Evolutionary conservation across 2,797 vertebrate genomes (phyloP).

Genomic region (Aphelocoma californica): DNA sequence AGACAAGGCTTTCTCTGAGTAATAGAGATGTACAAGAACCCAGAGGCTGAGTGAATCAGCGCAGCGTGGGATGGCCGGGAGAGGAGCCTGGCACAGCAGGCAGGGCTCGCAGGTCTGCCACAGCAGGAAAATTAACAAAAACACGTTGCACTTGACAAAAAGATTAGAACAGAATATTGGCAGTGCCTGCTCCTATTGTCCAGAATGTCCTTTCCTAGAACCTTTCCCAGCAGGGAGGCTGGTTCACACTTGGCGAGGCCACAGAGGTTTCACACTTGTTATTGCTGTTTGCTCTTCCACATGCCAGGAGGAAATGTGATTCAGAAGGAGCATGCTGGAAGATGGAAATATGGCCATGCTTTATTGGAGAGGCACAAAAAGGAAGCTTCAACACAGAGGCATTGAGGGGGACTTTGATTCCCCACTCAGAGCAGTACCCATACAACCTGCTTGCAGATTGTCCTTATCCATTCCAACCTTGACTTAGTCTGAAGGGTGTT

Average conservation of each 20-base stretch:
- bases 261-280: neutral
- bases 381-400: neutral
- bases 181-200: conserved; percentile 8
- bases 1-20: neutral
- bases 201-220: conserved; percentile 20
- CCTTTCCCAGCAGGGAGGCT: conserved; percentile 23
- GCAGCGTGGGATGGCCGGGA: neutral
- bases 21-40: neutral
- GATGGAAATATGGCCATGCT: neutral
- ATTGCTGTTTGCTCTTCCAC: neutral
- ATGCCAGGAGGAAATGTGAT: neutral
- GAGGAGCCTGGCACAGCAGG: conserved; percentile 17
- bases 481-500: neutral
- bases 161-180: neutral
- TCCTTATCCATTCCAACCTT: neutral
- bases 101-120: neutral
- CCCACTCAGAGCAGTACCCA: neutral
- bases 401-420: neutral
- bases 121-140: neutral
- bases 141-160: neutral
- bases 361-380: neutral
- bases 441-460: neutral
- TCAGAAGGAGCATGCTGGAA: neutral
- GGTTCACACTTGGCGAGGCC: neutral
- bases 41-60: neutral